Percentiles rank a stretch among this genome's conserved stretches.
Conservation (phyloP, 2,888 invertebrate genomes). For the Zaprionus obscuricornis region DNA sequence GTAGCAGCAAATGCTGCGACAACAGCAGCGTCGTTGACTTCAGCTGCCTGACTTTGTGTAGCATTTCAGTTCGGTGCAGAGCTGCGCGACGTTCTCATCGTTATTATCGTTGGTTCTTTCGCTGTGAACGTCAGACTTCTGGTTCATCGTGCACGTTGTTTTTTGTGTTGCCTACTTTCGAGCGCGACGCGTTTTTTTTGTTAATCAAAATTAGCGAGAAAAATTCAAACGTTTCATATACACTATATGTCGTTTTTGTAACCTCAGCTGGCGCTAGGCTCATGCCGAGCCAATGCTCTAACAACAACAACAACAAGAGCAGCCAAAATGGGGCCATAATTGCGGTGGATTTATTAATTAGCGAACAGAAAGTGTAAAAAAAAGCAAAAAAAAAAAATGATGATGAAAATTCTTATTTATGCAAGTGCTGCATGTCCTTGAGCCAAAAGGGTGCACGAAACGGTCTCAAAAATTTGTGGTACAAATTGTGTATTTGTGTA, state of each 20-base stretch:
- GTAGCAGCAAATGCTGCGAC: constrained; percentile 4
- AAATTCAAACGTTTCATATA: too few species aligned
- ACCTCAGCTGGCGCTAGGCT: too few species aligned
- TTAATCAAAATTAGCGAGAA: constrained; percentile 54
- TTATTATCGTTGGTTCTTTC: constrained; percentile 3
- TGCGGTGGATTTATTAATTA: constrained; percentile 44
- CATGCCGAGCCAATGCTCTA: too few species aligned
- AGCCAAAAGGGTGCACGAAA: not conserved
- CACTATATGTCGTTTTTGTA: too few species aligned
- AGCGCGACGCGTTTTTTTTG: constrained; percentile 34
- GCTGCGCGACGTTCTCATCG: constrained; percentile 59
- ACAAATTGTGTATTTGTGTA: constrained; percentile 16
- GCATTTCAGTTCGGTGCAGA: constrained; percentile 71
- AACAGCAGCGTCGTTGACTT: constrained; percentile 34
- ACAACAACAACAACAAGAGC: too few species aligned
- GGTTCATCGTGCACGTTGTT: constrained; percentile 45
- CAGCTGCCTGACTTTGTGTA: constrained; percentile 34
- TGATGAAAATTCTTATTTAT: too few species aligned
- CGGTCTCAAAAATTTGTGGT: constrained; percentile 1
- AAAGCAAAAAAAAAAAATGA: constrained; percentile 7
- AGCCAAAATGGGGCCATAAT: not conserved
- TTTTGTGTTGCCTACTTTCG: constrained; percentile 28
- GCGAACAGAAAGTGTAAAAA: constrained; percentile 18
- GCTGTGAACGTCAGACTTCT: constrained; percentile 24
- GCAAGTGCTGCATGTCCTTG: constrained; percentile 42